A percentile compares a stretch with the other conserved stretches of the same genome.
phyloP scores from a whole-genome alignment of 2,888 invertebrate genomes.

The Octonoba sinensis region DNA sequence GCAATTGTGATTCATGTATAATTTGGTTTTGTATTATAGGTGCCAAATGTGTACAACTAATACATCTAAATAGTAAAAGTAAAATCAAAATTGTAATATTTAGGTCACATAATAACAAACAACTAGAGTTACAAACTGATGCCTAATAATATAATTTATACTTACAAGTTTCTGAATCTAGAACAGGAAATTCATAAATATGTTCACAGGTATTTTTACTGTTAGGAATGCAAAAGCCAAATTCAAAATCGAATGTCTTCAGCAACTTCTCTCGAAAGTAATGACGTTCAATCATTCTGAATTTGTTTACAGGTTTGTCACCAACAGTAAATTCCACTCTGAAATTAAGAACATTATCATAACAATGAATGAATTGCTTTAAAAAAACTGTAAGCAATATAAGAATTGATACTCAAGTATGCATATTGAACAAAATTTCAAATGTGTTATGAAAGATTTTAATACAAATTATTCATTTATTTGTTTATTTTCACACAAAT shows the following conservation, averaged over 20 bases:
- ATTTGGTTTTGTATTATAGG: too few species aligned
- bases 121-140: too few species aligned
- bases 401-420: neutral
- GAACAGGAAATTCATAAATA: conserved; percentile 96
- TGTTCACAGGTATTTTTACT: conserved; percentile 98
- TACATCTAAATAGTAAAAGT: too few species aligned
- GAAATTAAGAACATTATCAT: conserved; percentile 65
- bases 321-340: conserved; percentile 98
- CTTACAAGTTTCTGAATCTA: conserved; percentile 88
- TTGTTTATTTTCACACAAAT: too few species aligned
- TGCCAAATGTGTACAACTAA: too few species aligned
- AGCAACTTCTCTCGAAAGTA: conserved; percentile 92
- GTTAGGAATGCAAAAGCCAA: conserved; percentile 98
- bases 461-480: too few species aligned
- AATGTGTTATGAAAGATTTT: too few species aligned
- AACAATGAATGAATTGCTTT: neutral
- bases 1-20: too few species aligned
- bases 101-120: too few species aligned
- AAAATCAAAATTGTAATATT: too few species aligned
- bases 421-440: neutral
- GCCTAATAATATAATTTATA: conserved; percentile 60
- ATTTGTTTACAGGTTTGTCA: conserved; percentile 88
- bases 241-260: conserved; percentile 99
- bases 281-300: conserved; percentile 98
- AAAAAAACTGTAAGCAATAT: neutral